Base-by-base conservation (phyloP, 1,140 invertebrate genomes). In the Philopotamus ludificatus region DNA sequence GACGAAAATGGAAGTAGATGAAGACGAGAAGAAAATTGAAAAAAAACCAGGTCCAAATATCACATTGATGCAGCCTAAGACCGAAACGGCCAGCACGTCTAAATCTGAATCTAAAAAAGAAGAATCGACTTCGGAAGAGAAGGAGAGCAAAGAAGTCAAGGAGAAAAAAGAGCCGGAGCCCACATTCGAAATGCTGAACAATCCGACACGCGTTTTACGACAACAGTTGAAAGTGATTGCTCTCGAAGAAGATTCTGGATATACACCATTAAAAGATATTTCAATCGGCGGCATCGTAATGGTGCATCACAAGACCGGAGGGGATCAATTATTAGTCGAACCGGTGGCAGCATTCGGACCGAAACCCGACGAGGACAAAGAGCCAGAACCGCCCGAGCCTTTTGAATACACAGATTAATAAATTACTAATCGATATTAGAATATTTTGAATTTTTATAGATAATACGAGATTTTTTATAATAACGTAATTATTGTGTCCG, bases 281-380 rank as follows among this genome's bases (percentile, higher is more conserved):
- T 86, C 87, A 10, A 94, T 95, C 73, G 97, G 97, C 25, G 97
- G 97, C 16, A 98, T 99, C 70, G 89, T 98, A 21, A 95, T 99
- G 83, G 85, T 99, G 67, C 87, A 94, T 73, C 90, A 92, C 74
- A 85, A 85, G 49, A 89, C 91, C 60, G 86, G 88, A 10, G 86
- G 86, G 0, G 92, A 95, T 74, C 87, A 91, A 69, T 91, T 95
- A 67, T 84, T 98, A 20, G 95, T 99, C 1, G 95, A 98, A 77
- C 92, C 94, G 10, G 93, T 98, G 9, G 91, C 91, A 34, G 94
- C 94, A 23, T 95, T 93, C 72, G 94, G 95, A 2, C 94, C 95
- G 0, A 95, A 96, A 78, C 87, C 90, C 7, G 92, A 94, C 65
- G 95, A 97, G 70, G 95, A 97, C 73, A 94, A 95, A 72, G 96